A percentile compares a stretch with the other conserved stretches of the same genome.
Conservation (phyloP, 2,113 vertebrate species). For the Burhinus bistriatus region DNA sequence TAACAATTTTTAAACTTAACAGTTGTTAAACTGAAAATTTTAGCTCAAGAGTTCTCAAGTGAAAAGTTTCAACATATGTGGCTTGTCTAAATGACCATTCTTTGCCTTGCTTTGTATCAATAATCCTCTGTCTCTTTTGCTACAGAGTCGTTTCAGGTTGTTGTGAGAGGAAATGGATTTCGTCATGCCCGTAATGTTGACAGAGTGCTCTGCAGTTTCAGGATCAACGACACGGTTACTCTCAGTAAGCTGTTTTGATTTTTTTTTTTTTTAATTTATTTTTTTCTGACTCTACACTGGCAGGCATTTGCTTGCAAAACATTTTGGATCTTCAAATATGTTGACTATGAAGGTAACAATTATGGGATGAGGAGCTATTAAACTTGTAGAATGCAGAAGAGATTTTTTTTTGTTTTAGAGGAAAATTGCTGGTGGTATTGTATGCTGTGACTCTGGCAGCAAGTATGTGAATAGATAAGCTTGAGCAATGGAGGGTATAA, state of each 20-base stretch:
- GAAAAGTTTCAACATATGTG: rapidly evolving
- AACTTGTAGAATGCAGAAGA: background rate
- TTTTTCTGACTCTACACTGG: background rate
- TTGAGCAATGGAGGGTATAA: background rate
- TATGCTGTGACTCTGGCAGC: background rate
- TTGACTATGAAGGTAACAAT: background rate
- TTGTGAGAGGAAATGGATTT: constrained; percentile 94
- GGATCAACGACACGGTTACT: constrained; percentile 91
- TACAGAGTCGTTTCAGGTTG: constrained; percentile 93
- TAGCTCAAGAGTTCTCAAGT: background rate
- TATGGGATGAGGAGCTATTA: background rate
- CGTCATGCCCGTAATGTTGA: constrained; percentile 90
- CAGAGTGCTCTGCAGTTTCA: constrained; percentile 93
- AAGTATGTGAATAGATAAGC: background rate
- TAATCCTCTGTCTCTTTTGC: background rate
- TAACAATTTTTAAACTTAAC: background rate
- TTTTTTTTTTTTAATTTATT: background rate
- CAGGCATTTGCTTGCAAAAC: background rate
- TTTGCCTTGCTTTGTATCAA: rapidly evolving
- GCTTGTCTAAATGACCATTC: background rate
- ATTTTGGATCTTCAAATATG: rapidly evolving
- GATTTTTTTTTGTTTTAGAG: background rate
- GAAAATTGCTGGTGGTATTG: background rate
- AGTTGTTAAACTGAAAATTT: background rate
- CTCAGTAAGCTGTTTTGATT: constrained; percentile 83